Percentiles rank a stretch among this genome's conserved stretches.
Conservation (phyloP, 2,888 invertebrate genomes). For the Drosophila dives region DNA sequence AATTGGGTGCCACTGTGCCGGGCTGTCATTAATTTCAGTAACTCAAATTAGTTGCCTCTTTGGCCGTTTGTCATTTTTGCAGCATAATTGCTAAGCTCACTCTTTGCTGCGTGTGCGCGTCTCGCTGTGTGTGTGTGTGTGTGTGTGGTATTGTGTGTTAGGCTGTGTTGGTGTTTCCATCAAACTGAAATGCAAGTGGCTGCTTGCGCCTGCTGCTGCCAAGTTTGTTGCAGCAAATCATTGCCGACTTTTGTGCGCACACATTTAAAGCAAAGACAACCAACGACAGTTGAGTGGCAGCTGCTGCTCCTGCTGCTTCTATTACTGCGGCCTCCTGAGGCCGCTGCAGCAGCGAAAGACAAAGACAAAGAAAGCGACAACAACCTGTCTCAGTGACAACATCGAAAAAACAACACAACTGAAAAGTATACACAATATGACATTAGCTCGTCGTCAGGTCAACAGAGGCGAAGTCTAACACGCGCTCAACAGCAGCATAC, state of each 20-base stretch:
- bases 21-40: slow-evolving; percentile 48
- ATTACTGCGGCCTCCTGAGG: slow-evolving; percentile 24
- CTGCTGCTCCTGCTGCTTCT: slow-evolving; percentile 47
- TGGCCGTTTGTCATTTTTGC: slow-evolving; percentile 54
- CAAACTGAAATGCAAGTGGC: slow-evolving; percentile 41
- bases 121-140: slow-evolving; percentile 16
- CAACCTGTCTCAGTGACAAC: slow-evolving; percentile 70
- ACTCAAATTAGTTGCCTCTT: slow-evolving; percentile 71
- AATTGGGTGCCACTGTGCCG: slow-evolving; percentile 52
- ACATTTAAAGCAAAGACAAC: slow-evolving; percentile 70
- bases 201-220: slow-evolving; percentile 37
- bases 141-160: slow-evolving; percentile 7
- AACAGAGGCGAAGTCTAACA: slow-evolving; percentile 27
- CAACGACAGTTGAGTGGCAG: slow-evolving; percentile 70
- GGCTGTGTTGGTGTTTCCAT: slow-evolving; percentile 24
- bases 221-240: slow-evolving; percentile 72
- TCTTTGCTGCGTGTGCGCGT: slow-evolving; percentile 10
- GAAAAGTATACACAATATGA: slow-evolving; percentile 65
- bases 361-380: slow-evolving; percentile 64
- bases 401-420: slow-evolving; percentile 35
- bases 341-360: slow-evolving; percentile 42
- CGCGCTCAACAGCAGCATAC: slow-evolving; percentile 7
- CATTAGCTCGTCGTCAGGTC: slow-evolving; percentile 63
- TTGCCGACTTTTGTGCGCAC: slow-evolving; percentile 80
- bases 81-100: slow-evolving; percentile 37